A percentile compares a stretch with the other conserved stretches of the same genome.
Conservation (phyloP, 2,113 vertebrate genomes). For the Prionailurus viverrinus region DNA sequence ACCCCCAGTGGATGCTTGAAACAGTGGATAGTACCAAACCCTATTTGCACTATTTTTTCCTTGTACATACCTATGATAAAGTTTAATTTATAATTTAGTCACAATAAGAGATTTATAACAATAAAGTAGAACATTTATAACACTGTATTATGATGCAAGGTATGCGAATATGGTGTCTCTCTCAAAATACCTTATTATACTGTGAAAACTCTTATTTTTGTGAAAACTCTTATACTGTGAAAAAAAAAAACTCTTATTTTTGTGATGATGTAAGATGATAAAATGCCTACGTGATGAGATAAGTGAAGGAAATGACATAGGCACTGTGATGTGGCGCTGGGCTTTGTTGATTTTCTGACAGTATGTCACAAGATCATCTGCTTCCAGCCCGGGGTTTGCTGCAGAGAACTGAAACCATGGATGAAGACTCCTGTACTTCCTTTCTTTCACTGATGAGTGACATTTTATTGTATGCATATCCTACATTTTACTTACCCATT, state of each 20-base stretch:
- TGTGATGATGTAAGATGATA: neutral
- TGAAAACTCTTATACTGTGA: no score
- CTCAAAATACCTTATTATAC: neutral
- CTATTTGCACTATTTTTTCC: neutral
- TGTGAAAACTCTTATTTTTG: neutral
- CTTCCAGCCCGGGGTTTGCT: neutral
- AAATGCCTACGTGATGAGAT: neutral
- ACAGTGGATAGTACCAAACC: neutral
- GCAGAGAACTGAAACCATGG: neutral
- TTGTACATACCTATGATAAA: neutral
- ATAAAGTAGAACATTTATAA: neutral
- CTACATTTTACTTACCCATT: neutral
- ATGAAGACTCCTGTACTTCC: neutral
- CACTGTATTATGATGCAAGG: neutral
- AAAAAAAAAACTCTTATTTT: neutral
- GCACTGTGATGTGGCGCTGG: neutral
- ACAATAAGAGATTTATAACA: neutral
- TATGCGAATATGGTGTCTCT: neutral
- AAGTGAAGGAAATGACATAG: neutral
- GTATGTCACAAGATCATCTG: neutral
- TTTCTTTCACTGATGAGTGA: neutral
- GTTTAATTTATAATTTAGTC: neutral
- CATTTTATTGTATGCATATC: neutral
- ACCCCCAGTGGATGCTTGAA: neutral
- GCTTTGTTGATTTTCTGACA: neutral